phyloP scores from a whole-genome alignment of 2,888 invertebrate species.

The Caenorhabditis sp. region DNA sequence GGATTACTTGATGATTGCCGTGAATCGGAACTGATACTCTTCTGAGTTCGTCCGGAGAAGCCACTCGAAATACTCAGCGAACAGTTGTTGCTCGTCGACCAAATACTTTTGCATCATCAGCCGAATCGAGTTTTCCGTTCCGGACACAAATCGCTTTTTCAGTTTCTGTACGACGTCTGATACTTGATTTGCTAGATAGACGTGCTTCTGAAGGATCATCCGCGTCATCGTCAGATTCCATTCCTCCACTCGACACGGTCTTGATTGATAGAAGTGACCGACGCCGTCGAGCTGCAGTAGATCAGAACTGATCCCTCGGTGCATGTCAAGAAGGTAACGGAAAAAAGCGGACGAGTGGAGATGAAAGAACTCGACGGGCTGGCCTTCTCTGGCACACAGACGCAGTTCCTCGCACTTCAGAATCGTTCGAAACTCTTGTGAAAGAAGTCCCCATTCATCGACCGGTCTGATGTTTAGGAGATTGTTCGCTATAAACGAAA shows the following conservation, averaged over 20 bases:
- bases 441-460: constrained; percentile 47
- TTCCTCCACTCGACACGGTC: constrained; percentile 34
- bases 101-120: constrained; percentile 40
- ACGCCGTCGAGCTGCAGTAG: constrained; percentile 35
- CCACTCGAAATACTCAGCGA: constrained; percentile 28
- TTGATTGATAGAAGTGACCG: constrained; percentile 35
- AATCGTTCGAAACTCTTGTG: constrained; percentile 31
- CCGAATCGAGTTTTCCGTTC: constrained; percentile 35
- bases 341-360: constrained; percentile 7
- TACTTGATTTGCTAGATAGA: constrained; percentile 43
- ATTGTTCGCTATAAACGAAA: constrained; percentile 13
- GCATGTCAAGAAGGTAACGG: constrained; percentile 36
- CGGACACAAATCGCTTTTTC: constrained; percentile 11
- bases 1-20: too few relatives aligned
- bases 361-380: constrained; percentile 41
- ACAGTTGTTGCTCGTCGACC: constrained; percentile 27
- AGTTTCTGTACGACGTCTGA: constrained; percentile 7
- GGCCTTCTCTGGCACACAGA: constrained; percentile 28
- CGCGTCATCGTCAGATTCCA: constrained; percentile 48
- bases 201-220: constrained; percentile 27
- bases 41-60: background rate
- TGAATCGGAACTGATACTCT: background rate
- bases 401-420: constrained; percentile 33
- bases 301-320: constrained; percentile 45
- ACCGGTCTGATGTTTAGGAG: constrained; percentile 3